Conservation (phyloP, 2,888 invertebrate species). For the Neoscelio sp. region DNA sequence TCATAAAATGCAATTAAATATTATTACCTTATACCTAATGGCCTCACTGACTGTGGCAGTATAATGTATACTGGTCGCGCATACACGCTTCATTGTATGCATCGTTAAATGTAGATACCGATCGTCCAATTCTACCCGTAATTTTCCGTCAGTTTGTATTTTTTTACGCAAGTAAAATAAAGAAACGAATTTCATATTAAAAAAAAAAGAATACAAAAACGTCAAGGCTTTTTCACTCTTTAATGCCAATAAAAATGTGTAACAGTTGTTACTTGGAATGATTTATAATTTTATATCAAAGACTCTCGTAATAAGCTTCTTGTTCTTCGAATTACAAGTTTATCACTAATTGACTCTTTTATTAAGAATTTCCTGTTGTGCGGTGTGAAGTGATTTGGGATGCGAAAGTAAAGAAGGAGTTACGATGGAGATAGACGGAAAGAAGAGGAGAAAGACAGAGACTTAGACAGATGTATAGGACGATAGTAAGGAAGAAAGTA, state of each 20-base stretch:
- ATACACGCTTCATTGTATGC: conserved; percentile 67
- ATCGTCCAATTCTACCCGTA: conserved; percentile 65
- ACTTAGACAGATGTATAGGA: no score
- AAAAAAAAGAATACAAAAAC: conserved; percentile 27
- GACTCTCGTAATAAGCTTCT: conserved; percentile 44
- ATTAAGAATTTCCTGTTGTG: no score
- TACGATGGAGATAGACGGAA: no score
- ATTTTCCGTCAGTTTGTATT: conserved; percentile 64
- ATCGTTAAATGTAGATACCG: conserved; percentile 68
- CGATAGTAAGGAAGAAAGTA: no score
- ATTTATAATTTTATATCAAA: conserved; percentile 60
- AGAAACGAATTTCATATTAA: conserved; percentile 59
- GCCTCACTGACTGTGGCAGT: conserved; percentile 75
- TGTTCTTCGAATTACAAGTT: conserved; percentile 53
- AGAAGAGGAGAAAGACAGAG: no score
- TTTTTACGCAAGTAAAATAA: conserved; percentile 48
- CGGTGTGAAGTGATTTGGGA: no score
- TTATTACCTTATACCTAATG: conserved; percentile 81
- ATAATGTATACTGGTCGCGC: conserved; percentile 61
- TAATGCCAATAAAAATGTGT: conserved; percentile 54
- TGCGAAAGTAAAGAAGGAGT: no score
- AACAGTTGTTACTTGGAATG: conserved; percentile 51
- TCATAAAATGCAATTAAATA: conserved; percentile 83
- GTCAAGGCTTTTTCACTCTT: conserved; percentile 35
- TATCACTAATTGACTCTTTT: conserved; percentile 48